Conservation (phyloP, 2,113 vertebrate genomes). For the Cnemophilus loriae region DNA sequence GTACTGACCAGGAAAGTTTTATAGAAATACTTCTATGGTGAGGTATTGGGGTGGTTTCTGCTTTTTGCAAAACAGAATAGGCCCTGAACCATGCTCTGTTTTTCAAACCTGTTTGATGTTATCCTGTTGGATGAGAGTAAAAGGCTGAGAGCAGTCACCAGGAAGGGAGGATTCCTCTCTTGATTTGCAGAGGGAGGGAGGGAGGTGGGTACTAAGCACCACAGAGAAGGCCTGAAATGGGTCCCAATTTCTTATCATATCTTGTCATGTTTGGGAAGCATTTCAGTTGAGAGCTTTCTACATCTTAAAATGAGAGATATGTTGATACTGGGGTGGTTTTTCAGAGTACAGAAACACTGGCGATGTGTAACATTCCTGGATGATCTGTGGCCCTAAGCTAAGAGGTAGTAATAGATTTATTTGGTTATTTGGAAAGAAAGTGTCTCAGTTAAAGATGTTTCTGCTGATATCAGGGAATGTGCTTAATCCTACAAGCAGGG, state of each 20-base stretch:
- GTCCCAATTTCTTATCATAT: background rate
- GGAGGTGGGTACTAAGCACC: background rate
- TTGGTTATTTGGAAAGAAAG: background rate
- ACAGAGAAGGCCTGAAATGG: background rate
- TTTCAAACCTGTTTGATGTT: background rate
- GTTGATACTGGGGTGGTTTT: background rate
- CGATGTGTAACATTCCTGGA: fast-evolving
- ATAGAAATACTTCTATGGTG: background rate
- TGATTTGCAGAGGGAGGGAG: background rate
- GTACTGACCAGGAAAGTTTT: background rate
- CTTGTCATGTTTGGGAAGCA: background rate
- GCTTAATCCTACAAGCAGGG: background rate
- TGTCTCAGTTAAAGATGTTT: background rate
- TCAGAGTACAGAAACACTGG: background rate
- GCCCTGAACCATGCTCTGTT: background rate
- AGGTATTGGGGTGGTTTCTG: background rate
- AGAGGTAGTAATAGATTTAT: background rate
- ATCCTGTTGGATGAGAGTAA: background rate
- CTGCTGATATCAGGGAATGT: background rate
- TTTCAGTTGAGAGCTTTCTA: background rate
- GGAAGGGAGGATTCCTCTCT: background rate
- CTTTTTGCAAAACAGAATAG: background rate
- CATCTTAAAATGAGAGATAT: background rate
- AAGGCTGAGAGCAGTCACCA: background rate
- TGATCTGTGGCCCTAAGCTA: background rate